These are phyloP conservation scores for Onychomys arenicola DNA, from an alignment of 2,797 vertebrate species.

Conservation along the genomic window DNA sequence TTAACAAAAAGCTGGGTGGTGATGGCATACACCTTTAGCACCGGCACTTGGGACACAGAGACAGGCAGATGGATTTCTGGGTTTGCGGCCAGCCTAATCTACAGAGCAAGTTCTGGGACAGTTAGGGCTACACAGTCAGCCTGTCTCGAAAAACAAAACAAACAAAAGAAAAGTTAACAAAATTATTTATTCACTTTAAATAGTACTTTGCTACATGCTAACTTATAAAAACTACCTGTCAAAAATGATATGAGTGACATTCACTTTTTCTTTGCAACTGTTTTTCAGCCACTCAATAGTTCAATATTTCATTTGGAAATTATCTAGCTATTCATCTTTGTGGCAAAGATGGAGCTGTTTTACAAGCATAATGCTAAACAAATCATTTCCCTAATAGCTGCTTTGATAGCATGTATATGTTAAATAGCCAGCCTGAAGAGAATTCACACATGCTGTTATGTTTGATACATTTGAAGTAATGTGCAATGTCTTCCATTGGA, in stretches of 20 bases:
- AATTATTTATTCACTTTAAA: constrained; percentile 14
- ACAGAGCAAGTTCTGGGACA: not conserved
- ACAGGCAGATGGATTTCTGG: not conserved
- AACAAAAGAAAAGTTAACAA: not conserved
- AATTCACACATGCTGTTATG: not conserved
- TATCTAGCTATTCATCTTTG: not conserved
- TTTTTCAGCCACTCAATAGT: not conserved
- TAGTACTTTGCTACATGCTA: constrained; percentile 11
- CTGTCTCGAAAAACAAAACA: not conserved
- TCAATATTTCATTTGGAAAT: not conserved
- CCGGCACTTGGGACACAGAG: not conserved
- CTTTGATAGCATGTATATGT: not conserved
- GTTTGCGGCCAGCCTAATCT: not conserved
- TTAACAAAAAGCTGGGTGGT: not conserved
- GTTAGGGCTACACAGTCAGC: not conserved
- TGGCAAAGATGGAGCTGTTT: not conserved
- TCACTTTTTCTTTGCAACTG: constrained; percentile 12
- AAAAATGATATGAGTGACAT: not conserved
- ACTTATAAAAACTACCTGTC: constrained; percentile 34
- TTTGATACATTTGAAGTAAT: not conserved
- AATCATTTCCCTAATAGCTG: not conserved
- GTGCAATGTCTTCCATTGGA: not conserved
- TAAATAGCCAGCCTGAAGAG: not conserved
- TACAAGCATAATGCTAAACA: not conserved
- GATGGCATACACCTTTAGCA: not conserved